Evolutionary conservation across 2,113 vertebrate genomes (phyloP).

Genomic region (Heterocephalus glaber): DNA sequence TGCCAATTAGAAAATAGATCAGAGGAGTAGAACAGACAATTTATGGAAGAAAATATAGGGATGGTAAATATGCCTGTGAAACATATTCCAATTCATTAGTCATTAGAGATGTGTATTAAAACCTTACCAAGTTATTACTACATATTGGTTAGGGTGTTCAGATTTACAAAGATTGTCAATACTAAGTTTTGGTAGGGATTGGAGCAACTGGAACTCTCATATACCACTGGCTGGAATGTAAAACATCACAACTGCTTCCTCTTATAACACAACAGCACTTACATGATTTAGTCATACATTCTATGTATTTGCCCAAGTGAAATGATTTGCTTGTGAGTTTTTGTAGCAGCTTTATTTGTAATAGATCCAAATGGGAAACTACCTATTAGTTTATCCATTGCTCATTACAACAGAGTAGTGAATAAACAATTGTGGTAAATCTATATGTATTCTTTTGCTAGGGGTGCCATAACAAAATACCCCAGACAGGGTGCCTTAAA

Average conservation of each 20-base stretch:
- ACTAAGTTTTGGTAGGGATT: background rate
- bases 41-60: background rate
- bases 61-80: background rate
- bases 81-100: background rate
- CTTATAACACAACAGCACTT: background rate
- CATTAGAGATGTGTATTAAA: constrained; percentile 10
- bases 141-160: background rate
- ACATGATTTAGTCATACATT: background rate
- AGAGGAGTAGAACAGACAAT: background rate
- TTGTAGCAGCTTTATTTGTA: background rate
- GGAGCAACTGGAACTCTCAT: background rate
- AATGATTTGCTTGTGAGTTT: background rate
- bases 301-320: background rate
- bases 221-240: background rate
- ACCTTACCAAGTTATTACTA: background rate
- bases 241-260: background rate
- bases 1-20: background rate
- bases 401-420: background rate
- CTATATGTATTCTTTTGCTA: background rate
- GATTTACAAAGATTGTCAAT: background rate
- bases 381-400: background rate
- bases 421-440: background rate
- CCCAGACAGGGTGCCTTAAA: background rate
- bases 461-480: background rate
- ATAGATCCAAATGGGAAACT: background rate